A percentile compares a stretch with the other conserved stretches of the same genome.
Conservation (phyloP, 1,140 invertebrate species). For the Saccostrea glomerata region DNA sequence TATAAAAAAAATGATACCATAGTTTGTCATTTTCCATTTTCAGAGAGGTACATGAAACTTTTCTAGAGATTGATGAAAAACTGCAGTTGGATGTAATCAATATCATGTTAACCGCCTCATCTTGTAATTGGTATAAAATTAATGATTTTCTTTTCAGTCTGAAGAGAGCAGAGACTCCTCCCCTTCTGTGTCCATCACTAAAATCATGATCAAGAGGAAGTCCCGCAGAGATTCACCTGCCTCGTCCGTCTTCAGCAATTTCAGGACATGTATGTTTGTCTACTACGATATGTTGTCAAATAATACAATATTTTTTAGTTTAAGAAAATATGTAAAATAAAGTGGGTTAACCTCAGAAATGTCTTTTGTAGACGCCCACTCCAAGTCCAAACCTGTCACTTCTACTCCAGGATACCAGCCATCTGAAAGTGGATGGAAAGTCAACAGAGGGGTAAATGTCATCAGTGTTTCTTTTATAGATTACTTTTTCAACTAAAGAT, state of each 20-base stretch:
- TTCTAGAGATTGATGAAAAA: no score
- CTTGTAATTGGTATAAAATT: no score
- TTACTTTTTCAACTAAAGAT: no score
- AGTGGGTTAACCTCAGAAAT: neutral
- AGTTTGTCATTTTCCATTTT: no score
- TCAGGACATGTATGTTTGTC: neutral
- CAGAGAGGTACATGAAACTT: no score
- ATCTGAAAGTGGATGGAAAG: slow-evolving; percentile 17
- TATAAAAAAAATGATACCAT: no score
- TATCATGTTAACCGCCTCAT: no score
- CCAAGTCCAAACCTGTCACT: neutral
- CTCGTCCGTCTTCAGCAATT: slow-evolving; percentile 38
- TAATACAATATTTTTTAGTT: no score
- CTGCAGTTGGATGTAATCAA: no score
- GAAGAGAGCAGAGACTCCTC: slow-evolving; percentile 50
- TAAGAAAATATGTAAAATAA: neutral
- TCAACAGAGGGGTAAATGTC: neutral
- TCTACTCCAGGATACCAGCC: neutral
- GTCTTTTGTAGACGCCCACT: neutral
- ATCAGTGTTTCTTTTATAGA: no score
- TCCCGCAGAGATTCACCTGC: neutral
- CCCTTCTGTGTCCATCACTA: slow-evolving; percentile 54
- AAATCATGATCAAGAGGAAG: slow-evolving; percentile 55
- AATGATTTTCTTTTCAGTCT: neutral
- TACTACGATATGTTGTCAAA: neutral